Conservation (phyloP, 2,797 vertebrate genomes). For the Vultur gryphus region DNA sequence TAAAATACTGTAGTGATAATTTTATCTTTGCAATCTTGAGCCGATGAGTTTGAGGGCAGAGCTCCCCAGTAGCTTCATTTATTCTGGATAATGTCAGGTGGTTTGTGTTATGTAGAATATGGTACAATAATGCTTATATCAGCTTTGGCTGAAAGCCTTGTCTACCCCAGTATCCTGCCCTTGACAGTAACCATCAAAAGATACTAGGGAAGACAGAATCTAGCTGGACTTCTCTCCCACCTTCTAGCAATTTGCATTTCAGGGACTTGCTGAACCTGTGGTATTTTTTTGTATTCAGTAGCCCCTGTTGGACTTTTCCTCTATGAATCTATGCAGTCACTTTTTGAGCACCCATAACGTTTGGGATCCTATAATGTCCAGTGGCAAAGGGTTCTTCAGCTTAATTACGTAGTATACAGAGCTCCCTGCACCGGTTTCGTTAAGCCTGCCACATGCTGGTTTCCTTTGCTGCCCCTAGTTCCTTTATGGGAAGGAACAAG, state of each 20-base stretch:
- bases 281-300: background rate
- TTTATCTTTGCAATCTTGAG: background rate
- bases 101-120: background rate
- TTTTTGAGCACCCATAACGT: background rate
- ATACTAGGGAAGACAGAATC: background rate
- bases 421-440: background rate
- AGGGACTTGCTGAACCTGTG: background rate
- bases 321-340: background rate
- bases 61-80: background rate
- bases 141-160: background rate
- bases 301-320: background rate
- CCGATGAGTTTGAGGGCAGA: background rate
- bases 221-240: background rate
- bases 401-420: background rate
- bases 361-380: background rate
- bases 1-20: background rate
- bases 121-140: background rate
- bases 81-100: background rate
- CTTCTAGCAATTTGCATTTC: background rate
- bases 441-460: accelerated
- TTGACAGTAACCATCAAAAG: background rate
- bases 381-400: background rate
- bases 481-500: background rate
- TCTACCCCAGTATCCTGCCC: background rate
- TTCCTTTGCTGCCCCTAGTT: background rate